Evolutionary conservation across 2,113 vertebrate genomes (phyloP), one percentile per base, ranked within the genome.

Genomic region (Taurulus bubalis): DNA sequence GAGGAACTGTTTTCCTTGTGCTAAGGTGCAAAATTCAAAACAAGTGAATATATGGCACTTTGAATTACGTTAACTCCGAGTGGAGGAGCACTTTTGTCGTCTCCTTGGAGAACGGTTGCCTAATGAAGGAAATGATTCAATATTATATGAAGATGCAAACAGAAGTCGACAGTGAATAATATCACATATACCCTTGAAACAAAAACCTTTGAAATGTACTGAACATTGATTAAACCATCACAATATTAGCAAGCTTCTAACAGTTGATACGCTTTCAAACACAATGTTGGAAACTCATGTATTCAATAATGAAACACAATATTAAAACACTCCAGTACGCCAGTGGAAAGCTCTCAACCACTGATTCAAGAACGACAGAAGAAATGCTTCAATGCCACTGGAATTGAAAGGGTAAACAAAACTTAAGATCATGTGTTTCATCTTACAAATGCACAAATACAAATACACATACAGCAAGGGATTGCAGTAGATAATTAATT

Each of bases 111-210:
- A 55, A 64, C 16, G 40, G 63, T 62, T 68, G 12, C 16, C 2
- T 32, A 45, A 72, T 47, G 22, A 26, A 40, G 47, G 22, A 34
- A 47, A 58, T 24, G 2, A 4, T 55, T 70, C 16, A 45, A 8
- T 63, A 40, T 56, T 64, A 36, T 22, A 82, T 55, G 15, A 62
- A 34, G 18, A 63, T 45, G 6, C 26, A 69, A 72, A 70, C 42
- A 45, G 15, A 55, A 45, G 28, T 63, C 20, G 26, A 75, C 55
- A 20, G 32, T 26, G 20, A 69, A 75, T 6, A 14, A 24, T 26
- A 32, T 53, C 22, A 58, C 26, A 56, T n/a, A 20, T 36, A 34
- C 11, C 2, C 22, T 45, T 66, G 9, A 75, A 62, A 68, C 18
- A 14, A 14, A 40, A 49, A 49, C 2, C 28, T 53, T n/a, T 63